Evolutionary conservation across 1,140 invertebrate genomes (phyloP).

Genomic region (Leptopilina clavipes): DNA sequence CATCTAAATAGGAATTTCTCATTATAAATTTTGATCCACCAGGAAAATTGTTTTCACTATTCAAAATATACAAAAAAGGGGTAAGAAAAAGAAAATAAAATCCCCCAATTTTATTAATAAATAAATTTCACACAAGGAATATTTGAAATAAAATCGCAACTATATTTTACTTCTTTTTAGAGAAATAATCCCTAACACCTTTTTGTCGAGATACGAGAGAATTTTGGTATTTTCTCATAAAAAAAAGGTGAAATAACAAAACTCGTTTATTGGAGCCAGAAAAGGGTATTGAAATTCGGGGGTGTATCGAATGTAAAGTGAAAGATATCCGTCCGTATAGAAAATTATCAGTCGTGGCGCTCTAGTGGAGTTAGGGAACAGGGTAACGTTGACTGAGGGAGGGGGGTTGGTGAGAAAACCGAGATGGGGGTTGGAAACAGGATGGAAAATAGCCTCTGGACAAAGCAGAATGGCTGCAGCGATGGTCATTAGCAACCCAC

Average conservation of each 20-base stretch:
- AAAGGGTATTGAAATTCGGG: constrained; percentile 36
- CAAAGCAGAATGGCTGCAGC: constrained; percentile 49
- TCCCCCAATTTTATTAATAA: too few species aligned
- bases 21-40: too few species aligned
- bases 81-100: too few species aligned
- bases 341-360: constrained; percentile 53
- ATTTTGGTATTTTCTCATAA: neutral
- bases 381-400: constrained; percentile 41
- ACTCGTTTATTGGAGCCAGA: constrained; percentile 20
- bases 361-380: constrained; percentile 1
- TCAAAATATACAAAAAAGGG: too few species aligned
- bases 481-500: constrained; percentile 51
- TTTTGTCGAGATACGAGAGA: neutral
- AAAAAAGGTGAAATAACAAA: constrained; percentile 9
- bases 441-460: constrained; percentile 51
- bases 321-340: constrained; percentile 47
- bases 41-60: too few species aligned
- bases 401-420: constrained; percentile 38
- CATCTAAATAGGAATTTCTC: too few species aligned
- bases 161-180: neutral
- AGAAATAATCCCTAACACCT: neutral
- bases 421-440: constrained; percentile 43
- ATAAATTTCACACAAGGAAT: too few species aligned
- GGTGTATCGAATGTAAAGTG: constrained; percentile 45
- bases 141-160: too few species aligned